These are phyloP conservation scores for Alouatta palliata DNA, from an alignment of 2,113 vertebrate genomes.

Conservation along the genomic window DNA sequence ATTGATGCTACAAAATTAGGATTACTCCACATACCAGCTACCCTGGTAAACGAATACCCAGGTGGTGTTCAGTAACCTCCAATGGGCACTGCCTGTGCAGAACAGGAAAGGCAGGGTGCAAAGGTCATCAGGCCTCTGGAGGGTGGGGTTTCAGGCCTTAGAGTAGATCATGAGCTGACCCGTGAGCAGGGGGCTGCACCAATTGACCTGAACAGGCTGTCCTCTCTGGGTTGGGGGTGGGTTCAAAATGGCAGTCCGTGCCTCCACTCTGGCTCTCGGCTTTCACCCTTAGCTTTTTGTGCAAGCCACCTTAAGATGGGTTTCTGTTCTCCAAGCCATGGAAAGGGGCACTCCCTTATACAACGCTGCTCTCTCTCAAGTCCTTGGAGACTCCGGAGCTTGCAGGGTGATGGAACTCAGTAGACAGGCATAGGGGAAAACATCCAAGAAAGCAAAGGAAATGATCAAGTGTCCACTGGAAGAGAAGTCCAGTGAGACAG, in stretches of 20 bases:
- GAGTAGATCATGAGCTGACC: background rate
- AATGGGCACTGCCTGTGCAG: background rate
- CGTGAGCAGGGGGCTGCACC: background rate
- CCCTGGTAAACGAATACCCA: background rate
- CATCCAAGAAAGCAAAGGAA: background rate
- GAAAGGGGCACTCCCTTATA: background rate
- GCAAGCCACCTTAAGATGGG: background rate
- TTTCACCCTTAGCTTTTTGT: background rate
- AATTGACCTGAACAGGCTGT: background rate
- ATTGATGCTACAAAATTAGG: background rate
- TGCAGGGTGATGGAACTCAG: background rate
- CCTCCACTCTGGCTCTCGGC: background rate
- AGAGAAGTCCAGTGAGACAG: background rate
- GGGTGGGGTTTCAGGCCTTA: background rate
- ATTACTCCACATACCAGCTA: background rate
- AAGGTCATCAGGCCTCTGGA: background rate
- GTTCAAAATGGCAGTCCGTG: background rate
- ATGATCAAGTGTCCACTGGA: too few species aligned
- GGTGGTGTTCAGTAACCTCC: background rate
- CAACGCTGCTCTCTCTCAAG: background rate
- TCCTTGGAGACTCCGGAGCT: background rate
- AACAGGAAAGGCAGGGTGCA: background rate
- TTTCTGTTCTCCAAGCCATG: background rate
- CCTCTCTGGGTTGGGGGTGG: background rate
- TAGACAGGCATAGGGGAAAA: background rate